These are phyloP conservation scores for Doryteuthis pealeii DNA, from an alignment of 1,140 invertebrate species.

Conservation along the genomic window DNA sequence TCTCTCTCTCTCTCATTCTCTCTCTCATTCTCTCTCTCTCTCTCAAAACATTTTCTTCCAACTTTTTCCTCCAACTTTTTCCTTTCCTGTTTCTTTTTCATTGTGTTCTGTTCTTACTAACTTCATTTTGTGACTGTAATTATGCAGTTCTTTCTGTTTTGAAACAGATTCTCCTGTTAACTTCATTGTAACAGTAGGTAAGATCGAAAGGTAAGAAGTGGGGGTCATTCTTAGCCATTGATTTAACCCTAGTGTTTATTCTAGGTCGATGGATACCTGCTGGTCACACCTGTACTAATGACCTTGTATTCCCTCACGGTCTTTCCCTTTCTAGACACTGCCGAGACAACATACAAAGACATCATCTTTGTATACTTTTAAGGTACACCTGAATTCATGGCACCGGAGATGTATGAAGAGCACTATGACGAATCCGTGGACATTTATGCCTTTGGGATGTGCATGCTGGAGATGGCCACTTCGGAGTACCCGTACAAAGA, in stretches of 20 bases:
- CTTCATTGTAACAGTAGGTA: constrained; percentile 5
- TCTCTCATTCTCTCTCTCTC: too few species aligned
- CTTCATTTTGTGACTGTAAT: constrained; percentile 7
- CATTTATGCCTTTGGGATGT: constrained; percentile 99
- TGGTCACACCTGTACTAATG: constrained; percentile 31
- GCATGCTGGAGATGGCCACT: constrained; percentile 99
- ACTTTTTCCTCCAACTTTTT: too few species aligned
- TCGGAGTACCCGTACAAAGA: constrained; percentile 99
- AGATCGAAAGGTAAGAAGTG: constrained; percentile 2
- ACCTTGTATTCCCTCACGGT: constrained; percentile 33
- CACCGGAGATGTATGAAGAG: constrained; percentile 99
- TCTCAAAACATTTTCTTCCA: too few species aligned
- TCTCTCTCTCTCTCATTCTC: neutral
- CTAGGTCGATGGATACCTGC: neutral
- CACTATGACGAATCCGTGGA: constrained; percentile 99
- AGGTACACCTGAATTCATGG: constrained; percentile 98
- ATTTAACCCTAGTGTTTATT: constrained; percentile 9
- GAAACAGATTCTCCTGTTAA: constrained; percentile 10
- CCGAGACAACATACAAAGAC: constrained; percentile 36
- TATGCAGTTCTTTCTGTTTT: constrained; percentile 15
- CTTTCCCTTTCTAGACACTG: constrained; percentile 45
- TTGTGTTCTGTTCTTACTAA: neutral
- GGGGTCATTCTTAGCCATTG: constrained; percentile 5
- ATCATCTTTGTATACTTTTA: constrained; percentile 53
- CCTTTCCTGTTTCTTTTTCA: neutral